A percentile compares a stretch with the other conserved stretches of the same genome.
These are phyloP conservation scores for Ctenopoma multispine DNA, from an alignment of 2,797 vertebrate species.

Conservation along the genomic window DNA sequence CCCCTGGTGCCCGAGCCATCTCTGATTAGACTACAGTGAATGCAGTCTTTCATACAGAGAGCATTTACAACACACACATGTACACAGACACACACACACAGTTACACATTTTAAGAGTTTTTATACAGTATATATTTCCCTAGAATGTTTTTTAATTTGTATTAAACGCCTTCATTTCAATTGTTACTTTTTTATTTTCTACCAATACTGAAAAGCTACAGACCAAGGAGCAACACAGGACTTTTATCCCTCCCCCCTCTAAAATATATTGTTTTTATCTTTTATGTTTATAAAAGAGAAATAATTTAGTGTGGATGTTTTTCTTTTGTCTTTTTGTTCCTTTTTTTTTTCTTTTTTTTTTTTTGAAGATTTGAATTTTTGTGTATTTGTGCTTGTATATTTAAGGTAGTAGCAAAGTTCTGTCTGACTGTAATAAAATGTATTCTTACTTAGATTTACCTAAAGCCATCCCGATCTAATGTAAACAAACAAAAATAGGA, in stretches of 20 bases:
- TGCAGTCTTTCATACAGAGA: conserved; percentile 72
- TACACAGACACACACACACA: conserved; percentile 69
- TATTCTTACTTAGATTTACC: conserved; percentile 87
- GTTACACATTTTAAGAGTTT: conserved; percentile 84
- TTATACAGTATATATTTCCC: conserved; percentile 87
- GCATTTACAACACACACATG: conserved; percentile 72
- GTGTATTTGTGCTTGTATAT: conserved; percentile 90
- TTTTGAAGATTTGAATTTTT: conserved; percentile 81
- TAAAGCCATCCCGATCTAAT: conserved; percentile 87
- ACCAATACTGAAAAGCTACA: conserved; percentile 91
- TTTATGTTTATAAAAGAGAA: conserved; percentile 86
- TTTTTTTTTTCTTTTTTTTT: conserved; percentile 68
- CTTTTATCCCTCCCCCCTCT: conserved; percentile 86
- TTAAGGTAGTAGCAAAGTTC: conserved; percentile 88
- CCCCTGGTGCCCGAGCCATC: conserved; percentile 73
- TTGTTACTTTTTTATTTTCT: conserved; percentile 83
- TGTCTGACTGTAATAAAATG: conserved; percentile 89
- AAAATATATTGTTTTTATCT: conserved; percentile 85
- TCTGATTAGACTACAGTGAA: conserved; percentile 72
- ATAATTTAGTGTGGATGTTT: conserved; percentile 86
- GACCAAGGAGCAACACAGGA: conserved; percentile 92
- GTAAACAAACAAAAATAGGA: conserved; percentile 83
- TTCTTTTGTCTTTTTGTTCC: conserved; percentile 79
- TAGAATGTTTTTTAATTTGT: conserved; percentile 86
- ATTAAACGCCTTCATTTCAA: conserved; percentile 84